phyloP scores from a whole-genome alignment of 1,140 invertebrate species.

The Nebria ingens region DNA sequence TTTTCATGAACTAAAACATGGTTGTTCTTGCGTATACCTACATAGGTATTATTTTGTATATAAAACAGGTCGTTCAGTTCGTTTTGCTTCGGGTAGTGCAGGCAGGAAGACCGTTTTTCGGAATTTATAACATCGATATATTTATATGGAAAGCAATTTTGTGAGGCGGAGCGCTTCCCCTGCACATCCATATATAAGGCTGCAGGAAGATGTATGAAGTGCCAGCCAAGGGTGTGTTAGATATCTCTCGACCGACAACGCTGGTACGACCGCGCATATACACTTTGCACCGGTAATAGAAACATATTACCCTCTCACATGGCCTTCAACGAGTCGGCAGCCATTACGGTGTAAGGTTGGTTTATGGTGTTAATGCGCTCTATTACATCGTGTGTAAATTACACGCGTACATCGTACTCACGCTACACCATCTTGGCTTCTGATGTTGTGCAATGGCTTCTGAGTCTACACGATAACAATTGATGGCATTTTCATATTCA shows the following conservation, averaged over 20 bases:
- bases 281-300: conserved; percentile 35
- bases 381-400: conserved; percentile 30
- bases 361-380: conserved; percentile 37
- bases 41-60: no score
- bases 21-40: no score
- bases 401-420: no score
- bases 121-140: conserved; percentile 35
- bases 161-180: conserved; percentile 20
- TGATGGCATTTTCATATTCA: no score
- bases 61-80: no score
- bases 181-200: conserved; percentile 1
- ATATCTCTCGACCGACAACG: background rate
- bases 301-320: conserved; percentile 35
- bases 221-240: background rate
- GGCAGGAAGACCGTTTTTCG: conserved; percentile 26
- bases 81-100: no score
- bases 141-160: conserved; percentile 37
- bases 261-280: conserved; percentile 12
- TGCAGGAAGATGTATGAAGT: conserved; percentile 2
- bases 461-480: no score
- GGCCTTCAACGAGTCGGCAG: conserved; percentile 28
- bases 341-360: conserved; percentile 35
- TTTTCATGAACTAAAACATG: no score
- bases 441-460: no score
- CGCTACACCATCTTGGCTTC: no score